Evolutionary conservation across 2,888 invertebrate genomes (phyloP).

Genomic region (Trisateles emortualis): DNA sequence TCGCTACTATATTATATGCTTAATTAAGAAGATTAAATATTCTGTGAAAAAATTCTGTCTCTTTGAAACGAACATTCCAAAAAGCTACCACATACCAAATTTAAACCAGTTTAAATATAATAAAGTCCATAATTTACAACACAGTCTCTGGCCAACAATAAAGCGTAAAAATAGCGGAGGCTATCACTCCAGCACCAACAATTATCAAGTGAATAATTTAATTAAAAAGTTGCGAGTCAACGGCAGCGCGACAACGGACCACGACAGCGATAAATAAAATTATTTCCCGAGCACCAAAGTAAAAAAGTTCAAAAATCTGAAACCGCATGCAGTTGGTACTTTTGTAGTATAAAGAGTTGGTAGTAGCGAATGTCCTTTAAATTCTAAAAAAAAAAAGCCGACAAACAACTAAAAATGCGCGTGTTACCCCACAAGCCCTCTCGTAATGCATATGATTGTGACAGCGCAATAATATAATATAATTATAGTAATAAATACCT

Average conservation of each 20-base stretch:
- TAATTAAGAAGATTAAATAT: too few relatives aligned
- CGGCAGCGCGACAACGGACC: conserved; percentile 61
- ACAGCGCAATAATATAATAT: too few relatives aligned
- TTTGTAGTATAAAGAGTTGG: too few relatives aligned
- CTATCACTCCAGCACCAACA: conserved; percentile 55
- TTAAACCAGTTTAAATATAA: conserved; percentile 22
- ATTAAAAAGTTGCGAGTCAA: conserved; percentile 75
- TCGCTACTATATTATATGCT: too few relatives aligned
- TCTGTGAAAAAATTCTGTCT: too few relatives aligned
- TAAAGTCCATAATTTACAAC: conserved; percentile 37
- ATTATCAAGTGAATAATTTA: conserved; percentile 78
- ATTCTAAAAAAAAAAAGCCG: too few relatives aligned
- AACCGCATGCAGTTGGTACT: conserved; percentile 44
- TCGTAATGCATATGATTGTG: too few relatives aligned
- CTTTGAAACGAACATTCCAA: too few relatives aligned
- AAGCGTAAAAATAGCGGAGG: conserved; percentile 37
- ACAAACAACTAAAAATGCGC: too few relatives aligned
- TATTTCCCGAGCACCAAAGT: conserved; percentile 60
- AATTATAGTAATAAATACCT: too few relatives aligned
- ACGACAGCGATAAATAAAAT: conserved; percentile 78
- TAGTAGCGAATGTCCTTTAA: too few relatives aligned
- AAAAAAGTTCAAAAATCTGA: conserved; percentile 48
- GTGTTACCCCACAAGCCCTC: too few relatives aligned
- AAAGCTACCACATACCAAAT: neutral
- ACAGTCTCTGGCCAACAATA: conserved; percentile 35